phyloP scores from a whole-genome alignment of 2,797 vertebrate genomes.

The Macroramphosus scolopax region DNA sequence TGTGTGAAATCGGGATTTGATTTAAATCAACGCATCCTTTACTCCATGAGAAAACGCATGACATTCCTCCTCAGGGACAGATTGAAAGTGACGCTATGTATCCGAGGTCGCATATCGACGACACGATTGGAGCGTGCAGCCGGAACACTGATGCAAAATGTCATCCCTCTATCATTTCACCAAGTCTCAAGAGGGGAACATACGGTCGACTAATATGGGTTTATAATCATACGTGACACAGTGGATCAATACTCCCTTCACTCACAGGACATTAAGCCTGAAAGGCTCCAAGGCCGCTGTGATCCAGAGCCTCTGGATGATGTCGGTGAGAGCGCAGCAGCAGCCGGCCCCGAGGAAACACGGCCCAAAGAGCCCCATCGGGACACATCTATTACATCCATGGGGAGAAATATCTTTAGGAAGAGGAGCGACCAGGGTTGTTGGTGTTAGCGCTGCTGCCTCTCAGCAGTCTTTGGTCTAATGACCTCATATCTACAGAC shows the following conservation, averaged over 20 bases:
- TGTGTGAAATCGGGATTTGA: too few species aligned
- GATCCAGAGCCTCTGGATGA: conserved; percentile 58
- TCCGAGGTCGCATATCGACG: conserved; percentile 50
- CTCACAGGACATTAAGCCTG: conserved; percentile 59
- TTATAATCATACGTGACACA: conserved; percentile 64
- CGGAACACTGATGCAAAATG: conserved; percentile 39
- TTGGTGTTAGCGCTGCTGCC: conserved; percentile 10
- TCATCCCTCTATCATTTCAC: conserved; percentile 36
- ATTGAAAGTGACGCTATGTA: conserved; percentile 33
- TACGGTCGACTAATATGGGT: conserved; percentile 70
- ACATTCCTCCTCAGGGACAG: conserved; percentile 29
- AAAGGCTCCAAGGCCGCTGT: conserved; percentile 61
- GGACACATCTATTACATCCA: conserved; percentile 59
- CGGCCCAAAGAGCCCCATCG: conserved; percentile 37
- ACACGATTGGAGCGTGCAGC: conserved; percentile 33
- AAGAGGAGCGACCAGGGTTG: conserved; percentile 50
- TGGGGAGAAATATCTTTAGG: conserved; percentile 36
- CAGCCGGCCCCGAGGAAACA: conserved; percentile 51
- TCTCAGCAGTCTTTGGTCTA: too few species aligned
- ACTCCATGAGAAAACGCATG: conserved; percentile 18
- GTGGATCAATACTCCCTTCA: conserved; percentile 66
- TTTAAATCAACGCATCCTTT: conserved; percentile 21
- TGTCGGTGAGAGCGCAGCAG: conserved; percentile 39
- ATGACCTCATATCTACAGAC: too few species aligned
- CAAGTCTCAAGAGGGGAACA: conserved; percentile 46